phyloP scores from a whole-genome alignment of 1,140 invertebrate species.

The Dreissena polymorpha region DNA sequence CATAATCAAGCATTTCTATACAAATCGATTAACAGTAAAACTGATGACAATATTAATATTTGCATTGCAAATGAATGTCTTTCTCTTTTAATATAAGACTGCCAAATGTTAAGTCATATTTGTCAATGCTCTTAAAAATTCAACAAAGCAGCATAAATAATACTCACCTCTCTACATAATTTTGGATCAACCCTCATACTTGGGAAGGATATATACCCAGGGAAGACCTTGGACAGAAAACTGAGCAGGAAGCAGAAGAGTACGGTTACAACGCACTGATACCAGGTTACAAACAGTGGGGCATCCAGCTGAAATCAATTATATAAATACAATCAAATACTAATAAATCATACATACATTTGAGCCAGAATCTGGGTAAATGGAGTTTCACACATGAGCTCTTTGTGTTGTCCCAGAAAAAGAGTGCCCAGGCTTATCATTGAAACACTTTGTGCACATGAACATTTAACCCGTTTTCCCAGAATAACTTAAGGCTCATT shows the following conservation, averaged over 20 bases:
- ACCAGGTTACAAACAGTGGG: conserved; percentile 98
- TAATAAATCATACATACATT: not conserved
- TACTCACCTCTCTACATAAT: conserved; percentile 79
- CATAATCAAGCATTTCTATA: too few species aligned
- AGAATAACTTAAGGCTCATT: not conserved
- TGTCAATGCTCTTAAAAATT: too few species aligned
- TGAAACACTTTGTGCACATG: not conserved
- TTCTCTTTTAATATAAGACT: too few species aligned
- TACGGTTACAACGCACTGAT: conserved; percentile 95
- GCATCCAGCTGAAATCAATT: conserved; percentile 88
- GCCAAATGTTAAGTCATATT: too few species aligned
- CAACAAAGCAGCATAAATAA: too few species aligned
- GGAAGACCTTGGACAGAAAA: conserved; percentile 81
- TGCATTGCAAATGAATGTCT: too few species aligned
- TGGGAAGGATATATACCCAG: conserved; percentile 82
- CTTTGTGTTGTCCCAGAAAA: too few species aligned
- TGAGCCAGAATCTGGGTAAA: not conserved
- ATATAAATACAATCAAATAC: conserved; percentile 11
- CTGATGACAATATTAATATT: too few species aligned
- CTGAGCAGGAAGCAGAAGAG: conserved; percentile 89
- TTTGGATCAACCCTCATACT: conserved; percentile 79
- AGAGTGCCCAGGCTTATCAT: not conserved
- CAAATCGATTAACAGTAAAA: too few species aligned
- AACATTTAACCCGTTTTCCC: not conserved
- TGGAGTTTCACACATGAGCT: not conserved